These are phyloP conservation scores for Cinclus cinclus DNA, from an alignment of 2,113 vertebrate species.

Conservation along the genomic window DNA sequence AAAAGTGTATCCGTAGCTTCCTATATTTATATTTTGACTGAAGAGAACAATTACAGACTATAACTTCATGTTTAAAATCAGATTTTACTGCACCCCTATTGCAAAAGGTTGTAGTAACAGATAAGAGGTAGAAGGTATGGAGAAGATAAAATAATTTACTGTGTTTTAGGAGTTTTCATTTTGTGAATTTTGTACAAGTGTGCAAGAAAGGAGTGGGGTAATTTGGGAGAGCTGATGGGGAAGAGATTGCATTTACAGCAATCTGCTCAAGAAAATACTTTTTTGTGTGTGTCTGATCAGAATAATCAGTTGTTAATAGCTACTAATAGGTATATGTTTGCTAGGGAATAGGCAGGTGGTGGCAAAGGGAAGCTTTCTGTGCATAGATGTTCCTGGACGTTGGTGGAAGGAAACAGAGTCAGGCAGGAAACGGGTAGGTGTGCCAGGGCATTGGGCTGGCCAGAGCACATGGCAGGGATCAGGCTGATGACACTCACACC, in stretches of 20 bases:
- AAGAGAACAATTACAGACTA: not conserved
- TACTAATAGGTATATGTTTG: not conserved
- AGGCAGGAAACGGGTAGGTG: not conserved
- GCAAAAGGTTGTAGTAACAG: not conserved
- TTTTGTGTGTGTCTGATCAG: not conserved
- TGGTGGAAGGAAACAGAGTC: not conserved
- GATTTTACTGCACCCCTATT: not conserved
- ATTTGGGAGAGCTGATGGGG: not conserved
- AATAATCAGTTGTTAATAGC: not conserved
- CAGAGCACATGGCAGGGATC: rapidly evolving
- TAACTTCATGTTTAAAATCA: not conserved
- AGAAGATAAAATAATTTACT: not conserved
- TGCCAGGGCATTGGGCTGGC: not conserved
- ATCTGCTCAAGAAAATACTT: not conserved
- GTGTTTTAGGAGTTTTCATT: not conserved
- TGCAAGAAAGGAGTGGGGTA: not conserved
- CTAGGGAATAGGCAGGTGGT: not conserved
- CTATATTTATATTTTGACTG: not conserved
- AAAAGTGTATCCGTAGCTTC: not conserved
- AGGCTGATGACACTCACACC: not conserved
- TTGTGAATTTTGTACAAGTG: not conserved
- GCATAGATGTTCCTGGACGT: not conserved
- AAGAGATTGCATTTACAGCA: not conserved
- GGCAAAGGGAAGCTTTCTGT: not conserved
- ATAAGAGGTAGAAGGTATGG: not conserved